Percentiles rank a stretch among this genome's conserved stretches.
These are phyloP conservation scores for Irena cyanogastra DNA, from an alignment of 2,113 vertebrate genomes.

Conservation along the genomic window DNA sequence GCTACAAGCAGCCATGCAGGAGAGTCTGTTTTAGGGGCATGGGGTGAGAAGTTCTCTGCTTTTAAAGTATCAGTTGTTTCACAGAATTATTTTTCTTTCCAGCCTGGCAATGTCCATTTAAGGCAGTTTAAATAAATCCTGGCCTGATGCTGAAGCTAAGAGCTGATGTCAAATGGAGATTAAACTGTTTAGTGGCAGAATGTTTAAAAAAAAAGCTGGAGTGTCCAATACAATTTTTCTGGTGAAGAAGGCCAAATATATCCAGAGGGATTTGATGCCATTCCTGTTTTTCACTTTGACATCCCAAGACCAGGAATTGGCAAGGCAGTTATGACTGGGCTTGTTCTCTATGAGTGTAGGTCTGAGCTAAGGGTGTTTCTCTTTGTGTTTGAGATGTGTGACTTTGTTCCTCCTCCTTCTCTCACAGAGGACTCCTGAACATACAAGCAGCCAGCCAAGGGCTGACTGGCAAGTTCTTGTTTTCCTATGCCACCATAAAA, in stretches of 20 bases:
- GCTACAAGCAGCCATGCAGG: background rate
- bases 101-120: background rate
- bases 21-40: background rate
- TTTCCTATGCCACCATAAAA: background rate
- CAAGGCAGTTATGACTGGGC: background rate
- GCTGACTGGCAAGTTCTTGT: background rate
- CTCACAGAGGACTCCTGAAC: background rate
- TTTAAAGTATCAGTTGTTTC: slow-evolving; percentile 22
- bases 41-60: background rate
- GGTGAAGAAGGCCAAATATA: background rate
- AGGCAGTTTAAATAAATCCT: slow-evolving; percentile 12
- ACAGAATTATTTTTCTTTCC: slow-evolving; percentile 42
- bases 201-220: slow-evolving; percentile 17
- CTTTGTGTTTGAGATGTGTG: background rate
- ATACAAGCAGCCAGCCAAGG: background rate
- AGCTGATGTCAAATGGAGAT: background rate
- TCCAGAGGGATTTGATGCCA: background rate
- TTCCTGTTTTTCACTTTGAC: background rate
- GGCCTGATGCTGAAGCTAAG: background rate
- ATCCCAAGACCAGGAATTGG: background rate
- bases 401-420: background rate
- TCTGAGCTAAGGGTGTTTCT: background rate
- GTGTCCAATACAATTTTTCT: background rate
- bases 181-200: background rate
- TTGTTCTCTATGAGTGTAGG: background rate